Evolutionary conservation across 30 jellyfish, hydroid and myxozoan species (phyloP).

Genomic region (Turritopsis rubra): DNA sequence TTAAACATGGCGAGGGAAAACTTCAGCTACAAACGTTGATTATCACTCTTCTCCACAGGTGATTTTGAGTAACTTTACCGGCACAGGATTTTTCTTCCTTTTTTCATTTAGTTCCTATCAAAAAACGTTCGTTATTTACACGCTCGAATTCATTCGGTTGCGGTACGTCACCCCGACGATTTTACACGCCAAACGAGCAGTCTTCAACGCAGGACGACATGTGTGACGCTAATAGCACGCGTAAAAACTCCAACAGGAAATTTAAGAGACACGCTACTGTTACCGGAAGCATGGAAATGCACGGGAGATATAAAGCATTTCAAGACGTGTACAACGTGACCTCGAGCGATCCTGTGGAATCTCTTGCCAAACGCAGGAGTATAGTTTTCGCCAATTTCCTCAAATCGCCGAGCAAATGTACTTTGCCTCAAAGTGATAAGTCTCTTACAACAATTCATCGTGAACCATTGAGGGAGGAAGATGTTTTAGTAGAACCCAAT

Average conservation of each 20-base stretch:
- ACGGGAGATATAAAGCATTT: neutral
- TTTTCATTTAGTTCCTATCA: neutral
- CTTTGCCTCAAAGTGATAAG: neutral
- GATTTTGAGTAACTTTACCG: no score
- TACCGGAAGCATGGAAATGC: neutral
- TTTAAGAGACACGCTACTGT: neutral
- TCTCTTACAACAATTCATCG: neutral
- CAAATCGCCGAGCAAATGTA: neutral
- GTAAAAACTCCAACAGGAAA: neutral
- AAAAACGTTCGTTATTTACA: neutral
- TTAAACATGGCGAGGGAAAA: no score
- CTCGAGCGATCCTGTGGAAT: neutral
- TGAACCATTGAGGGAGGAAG: neutral
- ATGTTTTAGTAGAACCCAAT: neutral
- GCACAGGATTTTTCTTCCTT: no score
- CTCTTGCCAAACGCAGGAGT: neutral
- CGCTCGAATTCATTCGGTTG: conserved; percentile 32
- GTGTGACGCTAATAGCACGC: neutral
- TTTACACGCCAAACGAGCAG: conserved; percentile 18
- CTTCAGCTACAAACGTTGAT: no score
- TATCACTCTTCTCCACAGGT: no score
- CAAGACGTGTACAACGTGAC: neutral
- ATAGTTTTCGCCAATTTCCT: neutral
- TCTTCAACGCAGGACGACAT: conserved; percentile 13
- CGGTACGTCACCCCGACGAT: conserved; percentile 34